These are phyloP conservation scores for Rhingia rostrata DNA, from an alignment of 2,888 invertebrate genomes.

Conservation along the genomic window DNA sequence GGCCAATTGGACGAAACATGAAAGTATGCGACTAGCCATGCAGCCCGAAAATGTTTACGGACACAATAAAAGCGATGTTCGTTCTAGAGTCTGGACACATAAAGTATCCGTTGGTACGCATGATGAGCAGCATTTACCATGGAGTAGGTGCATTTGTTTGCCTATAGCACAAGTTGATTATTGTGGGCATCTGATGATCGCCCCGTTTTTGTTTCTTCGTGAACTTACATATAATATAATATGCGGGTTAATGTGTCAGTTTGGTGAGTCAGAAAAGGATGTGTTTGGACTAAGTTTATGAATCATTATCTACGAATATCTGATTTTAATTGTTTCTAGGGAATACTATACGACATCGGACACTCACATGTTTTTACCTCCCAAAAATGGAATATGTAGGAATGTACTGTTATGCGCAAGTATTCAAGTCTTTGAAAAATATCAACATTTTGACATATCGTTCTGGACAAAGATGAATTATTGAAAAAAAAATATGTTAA, in stretches of 20 bases:
- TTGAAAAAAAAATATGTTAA: too few relatives aligned
- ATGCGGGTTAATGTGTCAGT: conserved; percentile 64
- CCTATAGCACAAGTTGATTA: conserved; percentile 21
- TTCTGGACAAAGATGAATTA: too few relatives aligned
- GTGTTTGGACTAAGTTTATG: not conserved
- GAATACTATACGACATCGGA: too few relatives aligned
- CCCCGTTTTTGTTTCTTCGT: conserved; percentile 34
- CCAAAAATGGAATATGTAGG: too few relatives aligned
- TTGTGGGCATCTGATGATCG: conserved; percentile 46
- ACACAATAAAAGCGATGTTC: conserved; percentile 39
- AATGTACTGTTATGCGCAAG: too few relatives aligned
- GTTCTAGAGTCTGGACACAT: conserved; percentile 65
- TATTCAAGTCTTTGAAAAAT: too few relatives aligned
- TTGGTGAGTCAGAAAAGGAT: not conserved
- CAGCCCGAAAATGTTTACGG: conserved; percentile 62
- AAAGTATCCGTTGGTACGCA: conserved; percentile 50
- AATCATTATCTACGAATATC: not conserved
- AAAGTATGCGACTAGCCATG: conserved; percentile 61
- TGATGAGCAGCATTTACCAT: conserved; percentile 30
- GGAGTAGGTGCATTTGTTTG: conserved; percentile 30
- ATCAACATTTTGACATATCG: too few relatives aligned
- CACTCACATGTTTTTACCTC: not conserved
- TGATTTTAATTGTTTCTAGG: not conserved
- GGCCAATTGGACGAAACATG: conserved; percentile 33
- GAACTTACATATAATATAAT: conserved; percentile 8